Evolutionary conservation across 2,797 vertebrate species (phyloP), one percentile per base, ranked within the genome.

Genomic region (Phoxinus dragarum): DNA sequence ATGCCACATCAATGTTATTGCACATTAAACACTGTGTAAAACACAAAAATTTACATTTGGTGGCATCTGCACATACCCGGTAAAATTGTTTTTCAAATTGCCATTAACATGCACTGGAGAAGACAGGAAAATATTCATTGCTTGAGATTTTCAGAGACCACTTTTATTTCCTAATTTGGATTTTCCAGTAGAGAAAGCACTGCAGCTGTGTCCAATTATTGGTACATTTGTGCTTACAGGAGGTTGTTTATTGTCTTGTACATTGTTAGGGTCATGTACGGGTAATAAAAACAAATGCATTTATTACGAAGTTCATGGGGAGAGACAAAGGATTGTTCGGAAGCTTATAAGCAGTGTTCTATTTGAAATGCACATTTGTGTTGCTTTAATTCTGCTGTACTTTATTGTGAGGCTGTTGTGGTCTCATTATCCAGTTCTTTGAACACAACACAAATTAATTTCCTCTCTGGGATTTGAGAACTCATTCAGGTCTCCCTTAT

Each of bases 351-450:
- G 16, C 76, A 44, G 8, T 78, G 8, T 14, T 91, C 90, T 84
- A 88, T 93, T 91, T 90, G 85, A 90, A 92, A 92, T 91, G 88
- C 89, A 90, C 78, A 92, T 92, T 82, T 73, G 17, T 82, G 54
- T 36, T 90, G 71, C 84, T 16, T n/a, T 69, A 82, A 89, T 84
- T 54, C 7, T 38, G n/a, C 81, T 78, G 86, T 49, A 59, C 86
- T 92, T 91, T 92, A 88, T 91, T 91, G 89, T 89, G 82, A 86
- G 87, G 88, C 91, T 90, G 91, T 88, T 90, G 89, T 80, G 89
- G 90, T 93, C 90, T 92, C 90, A 92, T 94, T 92, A 92, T 90
- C 84, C 47, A 56, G 59, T 84, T 88, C 85, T 90, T 74, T 67
- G 6, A 80, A 82, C 16, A 78, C 56, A 72, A 67, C 44, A 54